Conservation (phyloP, 2,888 invertebrate species). For the Epistrophe eligans region DNA sequence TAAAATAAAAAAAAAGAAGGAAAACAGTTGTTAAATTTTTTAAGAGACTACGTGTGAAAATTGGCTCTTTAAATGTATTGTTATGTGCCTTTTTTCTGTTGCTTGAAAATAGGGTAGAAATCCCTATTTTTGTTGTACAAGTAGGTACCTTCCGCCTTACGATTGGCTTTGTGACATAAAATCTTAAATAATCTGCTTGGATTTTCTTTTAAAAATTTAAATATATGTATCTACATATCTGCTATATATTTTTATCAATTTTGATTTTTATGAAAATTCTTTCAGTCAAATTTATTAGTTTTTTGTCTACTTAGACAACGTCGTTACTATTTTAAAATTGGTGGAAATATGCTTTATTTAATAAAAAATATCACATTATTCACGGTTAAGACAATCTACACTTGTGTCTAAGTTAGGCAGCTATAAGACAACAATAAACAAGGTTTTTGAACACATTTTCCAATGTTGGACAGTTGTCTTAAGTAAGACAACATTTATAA, state of each 20-base stretch:
- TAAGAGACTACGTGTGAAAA: conserved; percentile 24
- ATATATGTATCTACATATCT: too few species aligned
- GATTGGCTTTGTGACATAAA: not conserved
- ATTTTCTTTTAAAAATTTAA: not conserved
- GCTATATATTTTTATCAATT: not conserved
- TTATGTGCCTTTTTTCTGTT: not conserved
- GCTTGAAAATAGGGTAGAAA: not conserved
- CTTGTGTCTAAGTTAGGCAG: too few species aligned
- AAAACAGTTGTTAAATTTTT: conserved; percentile 18
- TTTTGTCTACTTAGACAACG: too few species aligned
- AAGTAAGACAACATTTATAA: too few species aligned
- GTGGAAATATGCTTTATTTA: too few species aligned
- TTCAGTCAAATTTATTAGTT: too few species aligned
- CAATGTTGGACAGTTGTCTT: too few species aligned
- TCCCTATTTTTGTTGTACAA: not conserved
- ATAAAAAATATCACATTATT: too few species aligned
- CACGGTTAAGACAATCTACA: too few species aligned
- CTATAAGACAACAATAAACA: too few species aligned
- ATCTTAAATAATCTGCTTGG: not conserved
- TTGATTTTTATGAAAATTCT: not conserved
- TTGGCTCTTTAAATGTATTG: not conserved
- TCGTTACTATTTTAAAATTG: too few species aligned
- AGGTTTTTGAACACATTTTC: too few species aligned
- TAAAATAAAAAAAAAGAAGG: not conserved
- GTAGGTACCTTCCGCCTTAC: not conserved